Base-by-base conservation (phyloP, 2,113 vertebrate species). In the Hirundichthys speculiger region DNA sequence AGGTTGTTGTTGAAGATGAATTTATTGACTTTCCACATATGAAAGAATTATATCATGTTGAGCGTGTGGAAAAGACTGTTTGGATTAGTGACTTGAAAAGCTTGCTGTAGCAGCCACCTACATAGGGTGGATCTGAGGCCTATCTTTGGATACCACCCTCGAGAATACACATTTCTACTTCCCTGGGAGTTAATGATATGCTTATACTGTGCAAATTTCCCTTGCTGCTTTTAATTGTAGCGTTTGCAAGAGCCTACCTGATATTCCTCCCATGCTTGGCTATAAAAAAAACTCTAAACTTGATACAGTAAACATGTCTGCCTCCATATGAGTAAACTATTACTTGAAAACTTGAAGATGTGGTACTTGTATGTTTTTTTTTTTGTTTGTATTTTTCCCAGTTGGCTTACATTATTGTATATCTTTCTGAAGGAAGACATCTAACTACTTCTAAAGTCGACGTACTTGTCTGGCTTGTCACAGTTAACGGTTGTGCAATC, bases 181-280 rank as follows among this genome's bases (percentile, higher is more conserved):
- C 73, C 82, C 76, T 69, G 74, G 53, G 80, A 85, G 84, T 75
- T 91, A 91, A 92, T 89, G 74, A 90, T 74, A 87, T 83, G 71
- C 82, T 84, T 75, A 88, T 78, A 47, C 67, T 49, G 79, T 88
- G 85, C 86, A 85, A 85, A 91, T 88, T 74, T 50, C 13, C 60
- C 78, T 75, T 12, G 48, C 77, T 81, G 83, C 68, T 87, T 88
- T 89, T 92, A 90, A 91, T 91, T 92, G 88, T 84, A 66, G 75
- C 50, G 68, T 87, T 88, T 83, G 79, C 69, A 52, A 68, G 39
- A 72, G 72, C 82, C 83, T 84, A 76, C 84, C 82, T 76, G 75
- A 77, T 65, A 79, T 88, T 84, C 71, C 77, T 78, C 79, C 75
- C 46, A 63, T 75, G 75, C 80, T 69, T 68, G 43, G 69, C 81